Conservation (phyloP, 2,888 invertebrate species). For the Patella caerulea region DNA sequence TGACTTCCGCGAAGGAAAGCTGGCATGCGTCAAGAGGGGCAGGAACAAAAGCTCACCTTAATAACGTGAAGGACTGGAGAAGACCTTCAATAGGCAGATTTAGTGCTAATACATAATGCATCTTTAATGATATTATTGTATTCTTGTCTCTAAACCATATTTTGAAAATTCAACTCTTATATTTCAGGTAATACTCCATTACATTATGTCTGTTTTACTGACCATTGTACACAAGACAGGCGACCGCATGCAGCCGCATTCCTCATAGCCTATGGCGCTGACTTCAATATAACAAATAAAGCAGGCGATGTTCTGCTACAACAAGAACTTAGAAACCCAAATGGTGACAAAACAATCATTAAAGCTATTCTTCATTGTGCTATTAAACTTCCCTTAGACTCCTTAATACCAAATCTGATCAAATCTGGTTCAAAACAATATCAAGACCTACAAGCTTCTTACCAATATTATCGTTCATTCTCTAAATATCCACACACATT, state of each 20-base stretch:
- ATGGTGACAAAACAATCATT: conserved; percentile 44
- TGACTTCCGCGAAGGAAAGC: no score
- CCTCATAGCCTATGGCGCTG: conserved; percentile 66
- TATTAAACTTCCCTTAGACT: conserved; percentile 44
- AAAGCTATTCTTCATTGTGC: conserved; percentile 60
- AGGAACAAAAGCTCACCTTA: no score
- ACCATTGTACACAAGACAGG: conserved; percentile 53
- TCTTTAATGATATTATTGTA: conserved; percentile 1
- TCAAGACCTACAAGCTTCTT: background rate
- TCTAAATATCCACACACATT: conserved; percentile 60
- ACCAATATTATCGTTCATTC: conserved; percentile 29
- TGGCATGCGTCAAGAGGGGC: no score
- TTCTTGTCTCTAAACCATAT: background rate
- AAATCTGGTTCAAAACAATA: background rate
- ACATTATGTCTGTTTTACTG: conserved; percentile 67
- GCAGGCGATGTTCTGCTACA: conserved; percentile 58
- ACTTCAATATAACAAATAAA: conserved; percentile 57
- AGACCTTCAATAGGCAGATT: no score
- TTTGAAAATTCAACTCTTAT: no score
- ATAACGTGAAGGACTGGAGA: no score
- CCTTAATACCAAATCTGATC: background rate
- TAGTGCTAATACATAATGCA: background rate
- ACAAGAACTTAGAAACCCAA: conserved; percentile 55
- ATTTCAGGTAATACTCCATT: conserved; percentile 61
- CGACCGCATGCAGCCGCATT: conserved; percentile 63